phyloP scores from a whole-genome alignment of 2,113 vertebrate genomes.

The human (Homo sapiens) region DNA sequence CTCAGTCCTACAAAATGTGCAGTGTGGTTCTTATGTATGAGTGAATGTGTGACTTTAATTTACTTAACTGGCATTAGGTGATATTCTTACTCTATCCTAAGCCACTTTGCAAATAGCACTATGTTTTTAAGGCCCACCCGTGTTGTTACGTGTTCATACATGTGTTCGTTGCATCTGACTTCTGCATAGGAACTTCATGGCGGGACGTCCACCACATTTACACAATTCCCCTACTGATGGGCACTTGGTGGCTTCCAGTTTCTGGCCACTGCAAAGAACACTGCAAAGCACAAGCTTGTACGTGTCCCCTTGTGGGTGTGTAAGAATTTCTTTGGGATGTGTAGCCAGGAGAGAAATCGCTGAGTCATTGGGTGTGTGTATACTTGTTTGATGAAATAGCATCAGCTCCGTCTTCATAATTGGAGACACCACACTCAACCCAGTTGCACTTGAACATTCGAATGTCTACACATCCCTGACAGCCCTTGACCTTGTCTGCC shows the following conservation, averaged over 20 bases:
- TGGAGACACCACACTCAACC: neutral
- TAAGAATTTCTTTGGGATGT: neutral
- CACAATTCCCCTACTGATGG: neutral
- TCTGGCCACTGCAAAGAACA: neutral
- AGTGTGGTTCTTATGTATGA: neutral
- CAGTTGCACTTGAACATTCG: neutral
- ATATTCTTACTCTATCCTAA: neutral
- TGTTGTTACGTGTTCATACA: accelerated
- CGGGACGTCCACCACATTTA: accelerated
- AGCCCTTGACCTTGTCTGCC: accelerated
- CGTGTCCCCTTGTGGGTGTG: neutral
- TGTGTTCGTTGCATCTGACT: neutral
- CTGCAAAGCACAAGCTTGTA: neutral
- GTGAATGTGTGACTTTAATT: neutral
- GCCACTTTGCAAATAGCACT: neutral
- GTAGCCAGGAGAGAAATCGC: neutral
- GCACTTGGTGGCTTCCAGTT: accelerated
- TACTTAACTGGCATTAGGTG: neutral
- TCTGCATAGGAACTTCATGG: neutral
- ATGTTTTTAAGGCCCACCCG: neutral
- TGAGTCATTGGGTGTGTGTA: neutral
- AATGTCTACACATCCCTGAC: accelerated
- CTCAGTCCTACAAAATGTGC: neutral
- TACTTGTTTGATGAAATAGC: neutral
- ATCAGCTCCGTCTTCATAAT: neutral